Evolutionary conservation across 37 sponge, comb jelly and placozoan genomes (phyloP), one percentile per base, ranked within the genome.

Genomic region (Bolinopsis microptera): DNA sequence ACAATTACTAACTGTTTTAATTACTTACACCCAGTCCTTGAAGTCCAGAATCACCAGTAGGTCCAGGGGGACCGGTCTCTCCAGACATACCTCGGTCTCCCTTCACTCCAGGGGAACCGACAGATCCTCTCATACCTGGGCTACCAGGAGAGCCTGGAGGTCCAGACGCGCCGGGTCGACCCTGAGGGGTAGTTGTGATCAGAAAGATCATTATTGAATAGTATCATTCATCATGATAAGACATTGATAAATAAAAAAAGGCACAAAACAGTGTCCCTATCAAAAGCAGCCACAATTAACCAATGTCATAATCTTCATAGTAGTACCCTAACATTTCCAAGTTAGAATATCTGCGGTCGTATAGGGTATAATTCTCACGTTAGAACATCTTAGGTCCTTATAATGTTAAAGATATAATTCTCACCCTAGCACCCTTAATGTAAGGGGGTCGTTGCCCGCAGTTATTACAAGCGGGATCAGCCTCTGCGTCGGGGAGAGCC

Each of bases 391-490:
- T n/a, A n/a, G n/a, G n/a, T n/a, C n/a, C n/a, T n/a, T n/a, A n/a
- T n/a, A n/a, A n/a, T n/a, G n/a, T n/a, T n/a, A n/a, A n/a, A n/a
- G n/a, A n/a, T n/a, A n/a, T n/a, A n/a, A n/a, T n/a, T 23, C 75
- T 72, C 32, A 72, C 75, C 18, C 75, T n/a, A 28, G 75, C 75
- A 72, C 75, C 75, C 75, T 72, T 72, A 28, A 72, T 72, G 75
- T 72, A 72, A 28, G 75, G 75, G 18, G 75, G 75, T 5, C 75
- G 82, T 1, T 80, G 82, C 32, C 82, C 82, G 37, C 82, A 31
- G 82, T 34, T 80, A 36, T 34, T 28, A 80, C 82, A 31, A 21
- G 82, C 82, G 37, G 82, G 37, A 36, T 72, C 75, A 3, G 75
- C 75, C 32, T 72, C 75, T 2, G 75, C 75, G 3, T 72, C 75